Conservation (phyloP, 2,797 vertebrate species). For the Oreonectes daqikongensis region DNA sequence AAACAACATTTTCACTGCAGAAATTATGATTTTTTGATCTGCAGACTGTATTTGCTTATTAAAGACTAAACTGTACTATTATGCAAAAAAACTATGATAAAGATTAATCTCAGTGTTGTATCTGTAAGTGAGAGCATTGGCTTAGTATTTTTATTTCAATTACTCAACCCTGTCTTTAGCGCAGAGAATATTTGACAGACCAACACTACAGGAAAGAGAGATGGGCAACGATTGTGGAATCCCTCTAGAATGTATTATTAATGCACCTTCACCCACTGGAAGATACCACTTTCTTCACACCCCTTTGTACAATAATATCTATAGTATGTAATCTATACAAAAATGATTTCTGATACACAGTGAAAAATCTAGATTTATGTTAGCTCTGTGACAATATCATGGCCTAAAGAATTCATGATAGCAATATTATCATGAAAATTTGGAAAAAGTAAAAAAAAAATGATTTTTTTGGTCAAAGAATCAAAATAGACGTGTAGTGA, state of each 20-base stretch:
- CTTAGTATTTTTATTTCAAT: neutral
- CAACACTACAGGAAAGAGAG: neutral
- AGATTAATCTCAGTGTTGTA: neutral
- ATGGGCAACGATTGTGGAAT: conserved; percentile 30
- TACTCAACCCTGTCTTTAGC: neutral
- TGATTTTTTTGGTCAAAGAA: no score
- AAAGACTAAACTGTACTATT: neutral
- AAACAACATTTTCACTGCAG: neutral
- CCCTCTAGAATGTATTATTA: conserved; percentile 47
- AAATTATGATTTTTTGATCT: neutral
- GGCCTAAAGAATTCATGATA: no score
- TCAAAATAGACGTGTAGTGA: no score
- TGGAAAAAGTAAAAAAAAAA: no score
- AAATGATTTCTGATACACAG: no score
- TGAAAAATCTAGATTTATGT: no score
- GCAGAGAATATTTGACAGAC: neutral
- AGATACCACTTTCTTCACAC: conserved; percentile 1
- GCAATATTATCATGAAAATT: no score
- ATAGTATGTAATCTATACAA: no score
- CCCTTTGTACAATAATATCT: neutral
- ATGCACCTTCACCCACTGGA: conserved; percentile 23
- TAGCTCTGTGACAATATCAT: no score
- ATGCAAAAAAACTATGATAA: neutral
- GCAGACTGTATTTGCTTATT: neutral
- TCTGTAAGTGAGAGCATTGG: neutral